Conservation (phyloP, 2,888 invertebrate species). For the Parascotia fuliginaria region DNA sequence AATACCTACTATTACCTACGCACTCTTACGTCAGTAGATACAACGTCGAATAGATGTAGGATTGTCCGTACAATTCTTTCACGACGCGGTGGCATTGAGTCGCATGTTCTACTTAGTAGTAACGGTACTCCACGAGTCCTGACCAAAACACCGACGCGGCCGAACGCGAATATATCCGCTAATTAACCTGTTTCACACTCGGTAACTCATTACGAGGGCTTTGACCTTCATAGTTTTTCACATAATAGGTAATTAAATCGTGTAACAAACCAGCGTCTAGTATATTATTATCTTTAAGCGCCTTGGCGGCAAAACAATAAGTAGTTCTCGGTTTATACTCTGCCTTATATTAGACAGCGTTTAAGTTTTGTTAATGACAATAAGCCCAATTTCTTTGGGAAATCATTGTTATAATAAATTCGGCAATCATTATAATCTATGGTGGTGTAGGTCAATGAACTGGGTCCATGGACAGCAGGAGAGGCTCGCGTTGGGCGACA, state of each 20-base stretch:
- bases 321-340: constrained; percentile 28
- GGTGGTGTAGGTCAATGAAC: no score
- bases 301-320: constrained; percentile 33
- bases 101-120: constrained; percentile 61
- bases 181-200: constrained; percentile 65
- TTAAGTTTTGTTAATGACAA: no score
- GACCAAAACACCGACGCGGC: constrained; percentile 58
- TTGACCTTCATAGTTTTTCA: constrained; percentile 57
- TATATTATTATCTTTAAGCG: constrained; percentile 35
- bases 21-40: background rate
- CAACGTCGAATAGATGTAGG: constrained; percentile 7
- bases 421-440: no score
- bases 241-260: constrained; percentile 43
- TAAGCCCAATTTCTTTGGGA: no score
- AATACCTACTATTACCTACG: no score
- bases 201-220: constrained; percentile 57
- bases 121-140: constrained; percentile 67
- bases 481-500: no score
- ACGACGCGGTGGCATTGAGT: constrained; percentile 48
- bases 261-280: constrained; percentile 31
- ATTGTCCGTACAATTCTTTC: constrained; percentile 46
- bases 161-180: constrained; percentile 61
- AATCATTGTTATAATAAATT: no score
- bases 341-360: no score
- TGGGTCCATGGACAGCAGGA: no score